phyloP scores from a whole-genome alignment of 2,888 invertebrate species.

The Agriopis aurantiaria region DNA sequence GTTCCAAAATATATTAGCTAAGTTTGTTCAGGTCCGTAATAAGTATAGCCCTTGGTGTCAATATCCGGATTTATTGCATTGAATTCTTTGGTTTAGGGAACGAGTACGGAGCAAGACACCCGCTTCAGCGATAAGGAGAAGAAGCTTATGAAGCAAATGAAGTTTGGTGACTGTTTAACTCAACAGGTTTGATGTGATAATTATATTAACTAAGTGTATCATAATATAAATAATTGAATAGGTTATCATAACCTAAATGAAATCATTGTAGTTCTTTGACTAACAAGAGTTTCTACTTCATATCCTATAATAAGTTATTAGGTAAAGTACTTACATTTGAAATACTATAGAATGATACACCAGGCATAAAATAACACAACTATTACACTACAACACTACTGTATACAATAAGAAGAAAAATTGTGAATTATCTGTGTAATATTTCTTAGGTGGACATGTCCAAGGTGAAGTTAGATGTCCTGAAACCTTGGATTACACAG shows the following conservation, averaged over 20 bases:
- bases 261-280: background rate
- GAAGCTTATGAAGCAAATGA: constrained; percentile 99
- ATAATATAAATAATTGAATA: background rate
- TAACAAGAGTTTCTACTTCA: background rate
- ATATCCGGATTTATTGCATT: background rate
- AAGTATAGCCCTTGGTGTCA: background rate
- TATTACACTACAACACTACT: too few species aligned
- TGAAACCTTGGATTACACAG: constrained; percentile 99
- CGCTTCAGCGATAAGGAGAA: constrained; percentile 99
- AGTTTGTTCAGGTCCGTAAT: background rate
- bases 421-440: background rate
- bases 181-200: constrained; percentile 89
- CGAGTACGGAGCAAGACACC: constrained; percentile 99
- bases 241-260: constrained; percentile 15
- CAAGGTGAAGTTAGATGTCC: constrained; percentile 98
- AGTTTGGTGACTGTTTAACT: constrained; percentile 97
- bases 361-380: too few species aligned
- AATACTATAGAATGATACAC: background rate
- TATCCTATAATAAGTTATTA: too few species aligned
- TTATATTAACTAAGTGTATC: background rate
- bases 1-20: background rate
- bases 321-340: background rate
- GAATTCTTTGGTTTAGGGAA: constrained; percentile 90
- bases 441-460: constrained; percentile 95
- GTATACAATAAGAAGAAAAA: background rate